These are phyloP conservation scores for Tenthredo livida DNA, from an alignment of 2,888 invertebrate genomes.

Conservation along the genomic window DNA sequence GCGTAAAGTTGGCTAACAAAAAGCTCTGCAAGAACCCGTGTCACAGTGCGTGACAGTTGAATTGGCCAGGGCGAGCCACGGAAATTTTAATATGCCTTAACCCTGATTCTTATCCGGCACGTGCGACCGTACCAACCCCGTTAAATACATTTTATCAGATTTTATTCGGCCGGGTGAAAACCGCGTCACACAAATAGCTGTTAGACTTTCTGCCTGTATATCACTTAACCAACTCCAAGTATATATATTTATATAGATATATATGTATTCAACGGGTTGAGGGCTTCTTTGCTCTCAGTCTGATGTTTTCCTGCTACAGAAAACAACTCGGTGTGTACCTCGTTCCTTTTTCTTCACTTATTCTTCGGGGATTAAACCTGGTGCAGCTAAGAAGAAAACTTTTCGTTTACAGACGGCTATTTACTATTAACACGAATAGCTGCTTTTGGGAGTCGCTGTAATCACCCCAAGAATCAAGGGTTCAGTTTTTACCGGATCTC, in stretches of 20 bases:
- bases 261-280: neutral
- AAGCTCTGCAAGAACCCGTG: slow-evolving; percentile 38
- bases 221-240: slow-evolving; percentile 5
- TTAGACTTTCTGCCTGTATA: neutral
- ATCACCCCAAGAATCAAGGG: neutral
- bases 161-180: slow-evolving; percentile 13
- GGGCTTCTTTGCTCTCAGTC: neutral
- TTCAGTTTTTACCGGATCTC: neutral
- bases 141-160: slow-evolving; percentile 25
- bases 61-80: slow-evolving; percentile 23
- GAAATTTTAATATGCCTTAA: slow-evolving; percentile 40
- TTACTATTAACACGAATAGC: neutral
- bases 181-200: slow-evolving; percentile 24
- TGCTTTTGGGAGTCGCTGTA: neutral
- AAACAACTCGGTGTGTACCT: neutral
- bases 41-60: slow-evolving; percentile 35
- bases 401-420: neutral
- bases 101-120: slow-evolving; percentile 41
- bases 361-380: neutral
- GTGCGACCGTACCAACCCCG: slow-evolving; percentile 2
- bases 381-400: neutral
- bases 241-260: slow-evolving; percentile 12
- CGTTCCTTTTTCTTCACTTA: neutral
- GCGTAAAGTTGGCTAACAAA: slow-evolving; percentile 14
- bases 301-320: neutral